phyloP scores from a whole-genome alignment of 1,140 invertebrate species.

The Lordiphosa clarofinis region DNA sequence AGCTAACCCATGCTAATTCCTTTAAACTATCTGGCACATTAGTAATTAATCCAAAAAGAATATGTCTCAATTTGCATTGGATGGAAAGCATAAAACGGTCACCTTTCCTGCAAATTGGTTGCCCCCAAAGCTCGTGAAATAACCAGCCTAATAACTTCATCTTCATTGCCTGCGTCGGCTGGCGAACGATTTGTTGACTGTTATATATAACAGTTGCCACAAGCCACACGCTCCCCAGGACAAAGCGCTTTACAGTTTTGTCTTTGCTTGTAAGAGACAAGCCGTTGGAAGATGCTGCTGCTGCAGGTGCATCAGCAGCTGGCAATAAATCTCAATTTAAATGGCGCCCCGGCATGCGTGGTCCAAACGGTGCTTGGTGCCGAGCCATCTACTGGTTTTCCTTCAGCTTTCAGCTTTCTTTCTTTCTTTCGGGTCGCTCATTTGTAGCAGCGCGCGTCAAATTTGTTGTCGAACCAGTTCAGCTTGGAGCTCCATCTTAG shows the following conservation, averaged over 20 bases:
- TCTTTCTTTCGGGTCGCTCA: slow-evolving; percentile 40
- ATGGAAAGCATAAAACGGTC: too few relatives aligned
- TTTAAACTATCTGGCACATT: too few relatives aligned
- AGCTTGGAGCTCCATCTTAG: slow-evolving; percentile 22
- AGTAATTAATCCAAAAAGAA: too few relatives aligned
- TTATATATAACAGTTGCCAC: slow-evolving; percentile 58
- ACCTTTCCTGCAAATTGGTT: not conserved
- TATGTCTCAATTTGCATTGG: too few relatives aligned
- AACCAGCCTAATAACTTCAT: slow-evolving; percentile 73
- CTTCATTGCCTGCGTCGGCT: slow-evolving; percentile 36
- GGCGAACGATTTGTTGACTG: slow-evolving; percentile 55
- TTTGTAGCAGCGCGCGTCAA: slow-evolving; percentile 69
- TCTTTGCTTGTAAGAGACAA: slow-evolving; percentile 22
- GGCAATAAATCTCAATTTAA: slow-evolving; percentile 79
- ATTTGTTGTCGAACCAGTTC: slow-evolving; percentile 75
- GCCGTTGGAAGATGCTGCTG: slow-evolving; percentile 28
- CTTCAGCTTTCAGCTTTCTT: slow-evolving; percentile 48
- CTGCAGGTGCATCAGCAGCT: slow-evolving; percentile 56
- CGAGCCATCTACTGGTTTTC: slow-evolving; percentile 66
- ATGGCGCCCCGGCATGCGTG: slow-evolving; percentile 79
- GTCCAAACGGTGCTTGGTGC: slow-evolving; percentile 67
- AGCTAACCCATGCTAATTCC: too few relatives aligned
- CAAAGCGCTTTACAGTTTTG: slow-evolving; percentile 65
- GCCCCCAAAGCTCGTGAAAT: slow-evolving; percentile 32
- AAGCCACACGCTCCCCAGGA: slow-evolving; percentile 36